phyloP scores from a whole-genome alignment of 2,113 vertebrate species.

The Cebidichthys violaceus region DNA sequence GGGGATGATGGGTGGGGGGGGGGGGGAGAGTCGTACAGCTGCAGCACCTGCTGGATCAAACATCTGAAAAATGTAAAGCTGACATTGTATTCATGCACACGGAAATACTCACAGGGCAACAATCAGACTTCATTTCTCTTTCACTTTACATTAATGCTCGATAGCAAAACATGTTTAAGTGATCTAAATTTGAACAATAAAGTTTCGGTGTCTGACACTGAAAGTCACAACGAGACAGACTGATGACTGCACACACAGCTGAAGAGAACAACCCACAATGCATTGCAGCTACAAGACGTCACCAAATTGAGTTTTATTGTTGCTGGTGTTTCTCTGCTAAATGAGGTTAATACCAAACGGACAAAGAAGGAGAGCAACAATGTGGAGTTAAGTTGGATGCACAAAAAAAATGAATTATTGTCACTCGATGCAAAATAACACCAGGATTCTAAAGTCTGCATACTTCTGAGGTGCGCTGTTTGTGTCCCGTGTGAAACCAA shows the following conservation, averaged over 20 bases:
- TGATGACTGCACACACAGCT: too few species aligned
- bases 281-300: neutral
- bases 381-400: too few species aligned
- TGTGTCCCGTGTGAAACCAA: too few species aligned
- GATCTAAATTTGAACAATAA: neutral
- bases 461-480: too few species aligned
- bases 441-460: too few species aligned
- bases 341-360: too few species aligned
- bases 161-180: neutral
- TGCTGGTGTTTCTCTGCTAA: too few species aligned
- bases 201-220: neutral
- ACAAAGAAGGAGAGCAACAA: too few species aligned
- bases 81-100: neutral
- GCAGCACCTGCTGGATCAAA: constrained; percentile 46
- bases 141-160: neutral
- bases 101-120: neutral
- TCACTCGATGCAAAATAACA: too few species aligned
- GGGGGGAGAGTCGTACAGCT: neutral
- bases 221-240: neutral
- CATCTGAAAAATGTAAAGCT: neutral
- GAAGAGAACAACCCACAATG: neutral
- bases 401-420: too few species aligned
- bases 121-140: neutral
- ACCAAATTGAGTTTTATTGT: too few species aligned
- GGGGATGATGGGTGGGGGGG: neutral